Evolutionary conservation across 2,888 invertebrate species (phyloP), one percentile per base, ranked within the genome.

Genomic region (Lasioglossum marginatum): DNA sequence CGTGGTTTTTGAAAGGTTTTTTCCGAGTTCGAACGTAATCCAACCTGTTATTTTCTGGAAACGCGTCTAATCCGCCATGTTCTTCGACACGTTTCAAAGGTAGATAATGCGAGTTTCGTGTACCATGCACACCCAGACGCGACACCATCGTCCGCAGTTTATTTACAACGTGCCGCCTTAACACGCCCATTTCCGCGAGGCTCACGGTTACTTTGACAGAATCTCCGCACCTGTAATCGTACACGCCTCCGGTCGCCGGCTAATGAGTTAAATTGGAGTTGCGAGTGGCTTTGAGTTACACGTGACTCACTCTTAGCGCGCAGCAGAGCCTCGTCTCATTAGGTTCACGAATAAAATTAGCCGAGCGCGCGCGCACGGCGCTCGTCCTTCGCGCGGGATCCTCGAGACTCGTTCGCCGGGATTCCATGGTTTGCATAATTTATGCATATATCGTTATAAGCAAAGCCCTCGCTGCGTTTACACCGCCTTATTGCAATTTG

Each of bases 241-340:
- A 72, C 31, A 79, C 74, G 60, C 76, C 72, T 60, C 73, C 19
- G 78, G 75, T 72, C 74, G n/a, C 63, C 27, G 78, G 68, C 66
- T 86, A 86, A 86, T 72, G 84, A 86, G 79, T 73, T 84, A 81
- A 81, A 84, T 83, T 84, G 81, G 77, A 83, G 77, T 73, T 84
- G 72, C 72, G 72, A 73, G 72, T 48, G 31, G 80, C 78, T 76
- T 72, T 78, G 60, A 72, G 79, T 81, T 81, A 81, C 86, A 76
- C 78, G 84, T 73, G 74, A 75, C 71, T 84, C 66, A 70, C 71
- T 81, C 78, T 66, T 68, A 70, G 72, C 60, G 37, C 68, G 60
- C 72, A 68, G 52, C 52, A 52, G 52, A 52, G 79, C 78, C 81
- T 84, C 78, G 78, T 81, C 84, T 78, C 75, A 81, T 81, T 74